Conservation (phyloP, 2,797 vertebrate species). For the Sebastes itinus region DNA sequence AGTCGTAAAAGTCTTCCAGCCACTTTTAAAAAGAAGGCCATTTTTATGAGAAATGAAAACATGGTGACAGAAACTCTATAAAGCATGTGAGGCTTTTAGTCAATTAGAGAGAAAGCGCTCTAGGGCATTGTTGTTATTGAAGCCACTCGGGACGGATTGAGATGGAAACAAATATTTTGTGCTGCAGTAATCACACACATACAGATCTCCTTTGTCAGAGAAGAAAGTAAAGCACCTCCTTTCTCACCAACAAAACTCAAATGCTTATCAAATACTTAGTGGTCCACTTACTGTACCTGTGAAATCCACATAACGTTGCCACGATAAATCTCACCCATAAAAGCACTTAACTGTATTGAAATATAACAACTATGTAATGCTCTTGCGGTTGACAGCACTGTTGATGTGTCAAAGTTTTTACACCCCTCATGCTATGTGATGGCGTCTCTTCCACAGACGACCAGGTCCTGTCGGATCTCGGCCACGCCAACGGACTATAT, state of each 20-base stretch:
- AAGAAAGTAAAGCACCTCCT: slow-evolving; percentile 45
- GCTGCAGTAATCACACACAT: slow-evolving; percentile 49
- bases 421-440: slow-evolving; percentile 35
- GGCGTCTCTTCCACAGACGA: slow-evolving; percentile 85
- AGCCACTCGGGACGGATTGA: slow-evolving; percentile 57
- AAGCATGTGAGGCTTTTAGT: slow-evolving; percentile 84
- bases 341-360: slow-evolving; percentile 72
- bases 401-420: slow-evolving; percentile 41
- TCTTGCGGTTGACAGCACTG: slow-evolving; percentile 14
- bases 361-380: slow-evolving; percentile 58
- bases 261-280: not conserved
- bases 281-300: slow-evolving; percentile 26
- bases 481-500: slow-evolving; percentile 91
- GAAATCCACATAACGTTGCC: slow-evolving; percentile 31
- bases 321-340: slow-evolving; percentile 61
- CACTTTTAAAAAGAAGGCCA: slow-evolving; percentile 73
- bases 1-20: slow-evolving; percentile 75
- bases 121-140: slow-evolving; percentile 70
- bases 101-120: slow-evolving; percentile 78
- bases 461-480: slow-evolving; percentile 95
- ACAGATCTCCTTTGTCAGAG: slow-evolving; percentile 31
- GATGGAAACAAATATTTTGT: slow-evolving; percentile 67
- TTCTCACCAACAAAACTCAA: slow-evolving; percentile 25
- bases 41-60: slow-evolving; percentile 84
- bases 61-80: slow-evolving; percentile 83